phyloP scores from a whole-genome alignment of 37 sponge, comb jelly and placozoan genomes.

The Halichondria panicea region DNA sequence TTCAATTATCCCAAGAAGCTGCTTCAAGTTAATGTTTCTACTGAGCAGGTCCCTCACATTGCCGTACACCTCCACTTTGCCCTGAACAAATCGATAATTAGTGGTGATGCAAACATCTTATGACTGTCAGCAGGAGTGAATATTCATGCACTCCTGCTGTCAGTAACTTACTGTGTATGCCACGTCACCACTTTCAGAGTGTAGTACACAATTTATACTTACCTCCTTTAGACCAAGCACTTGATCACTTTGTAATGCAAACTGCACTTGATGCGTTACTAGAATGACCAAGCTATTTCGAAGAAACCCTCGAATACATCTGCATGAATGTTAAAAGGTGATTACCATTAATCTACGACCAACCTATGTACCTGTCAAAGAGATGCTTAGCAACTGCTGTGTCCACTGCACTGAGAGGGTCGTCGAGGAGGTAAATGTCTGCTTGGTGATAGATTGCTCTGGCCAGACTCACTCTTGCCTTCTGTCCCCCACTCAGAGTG shows the following conservation, averaged over 20 bases:
- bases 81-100: too few species aligned
- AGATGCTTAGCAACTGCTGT: conserved; percentile 67
- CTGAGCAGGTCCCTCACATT: too few species aligned
- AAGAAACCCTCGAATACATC: conserved; percentile 47
- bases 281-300: conserved; percentile 43
- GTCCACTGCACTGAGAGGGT: conserved; percentile 91
- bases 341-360: not conserved
- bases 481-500: conserved; percentile 96
- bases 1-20: too few species aligned
- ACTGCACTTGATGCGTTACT: conserved; percentile 80
- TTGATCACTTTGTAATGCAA: conserved; percentile 40
- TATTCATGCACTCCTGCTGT: too few species aligned
- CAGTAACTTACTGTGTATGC: too few species aligned
- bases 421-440: conserved; percentile 82
- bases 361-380: conserved; percentile 80
- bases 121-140: too few species aligned
- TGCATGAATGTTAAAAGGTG: not conserved
- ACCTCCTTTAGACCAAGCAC: conserved; percentile 70
- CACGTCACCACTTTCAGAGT: too few species aligned
- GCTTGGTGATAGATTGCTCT: conserved; percentile 77
- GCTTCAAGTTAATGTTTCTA: too few species aligned
- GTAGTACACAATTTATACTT: too few species aligned
- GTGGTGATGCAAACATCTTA: too few species aligned
- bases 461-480: conserved; percentile 91
- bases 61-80: too few species aligned